Percentiles rank a stretch among this genome's conserved stretches.
Conservation (phyloP, 1,140 invertebrate species). For the Neodiprion virginianus region DNA sequence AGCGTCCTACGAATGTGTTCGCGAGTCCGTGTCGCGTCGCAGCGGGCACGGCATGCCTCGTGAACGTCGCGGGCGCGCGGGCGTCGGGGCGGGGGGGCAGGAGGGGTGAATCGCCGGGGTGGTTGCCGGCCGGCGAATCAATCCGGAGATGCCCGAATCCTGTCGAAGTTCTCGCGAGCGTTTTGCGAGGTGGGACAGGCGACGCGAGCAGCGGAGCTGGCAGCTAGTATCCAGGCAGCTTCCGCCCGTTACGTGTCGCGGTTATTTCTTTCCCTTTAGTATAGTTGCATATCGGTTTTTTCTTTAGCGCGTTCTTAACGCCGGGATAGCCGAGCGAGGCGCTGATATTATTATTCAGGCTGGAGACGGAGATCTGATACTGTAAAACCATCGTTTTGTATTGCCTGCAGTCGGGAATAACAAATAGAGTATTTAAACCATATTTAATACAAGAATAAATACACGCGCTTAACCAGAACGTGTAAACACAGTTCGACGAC, state of each 20-base stretch:
- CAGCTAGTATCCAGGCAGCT: slow-evolving; percentile 55
- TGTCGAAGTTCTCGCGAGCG: not conserved
- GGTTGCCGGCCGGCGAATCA: slow-evolving; percentile 26
- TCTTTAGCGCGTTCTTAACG: not conserved
- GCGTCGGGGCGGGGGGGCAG: slow-evolving; percentile 21
- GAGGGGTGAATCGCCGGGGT: slow-evolving; percentile 26
- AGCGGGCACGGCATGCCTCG: not conserved
- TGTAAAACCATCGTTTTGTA: too few relatives aligned
- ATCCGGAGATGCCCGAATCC: slow-evolving; percentile 15
- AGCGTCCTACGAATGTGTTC: slow-evolving; percentile 26
- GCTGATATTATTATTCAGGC: too few relatives aligned
- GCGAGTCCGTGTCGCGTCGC: slow-evolving; percentile 14
- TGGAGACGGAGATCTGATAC: too few relatives aligned
- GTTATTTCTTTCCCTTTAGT: slow-evolving; percentile 58
- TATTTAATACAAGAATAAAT: too few relatives aligned
- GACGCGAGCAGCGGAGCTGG: slow-evolving; percentile 20
- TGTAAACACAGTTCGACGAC: too few relatives aligned
- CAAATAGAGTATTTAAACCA: too few relatives aligned
- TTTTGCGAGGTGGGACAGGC: slow-evolving; percentile 8
- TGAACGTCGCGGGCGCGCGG: slow-evolving; percentile 14
- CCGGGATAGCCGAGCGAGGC: too few relatives aligned
- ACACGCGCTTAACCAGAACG: too few relatives aligned
- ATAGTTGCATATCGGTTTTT: slow-evolving; percentile 38
- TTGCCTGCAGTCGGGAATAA: too few relatives aligned
- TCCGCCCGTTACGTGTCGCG: slow-evolving; percentile 51